Evolutionary conservation across 2,113 vertebrate species (phyloP).

Genomic region (cattle (Bos taurus)): ARS-UCD2.0 NC_037333.1:89998501-89999000

Average conservation of each 20-base stretch:
- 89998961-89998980: not conserved
- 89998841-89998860: not conserved
- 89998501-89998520: constrained; percentile 5
- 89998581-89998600: not conserved
- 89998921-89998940: not conserved
- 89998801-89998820: not conserved
- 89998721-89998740: not conserved
- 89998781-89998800: not conserved
- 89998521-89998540: not conserved
- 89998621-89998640: constrained; percentile 6
- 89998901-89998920: not conserved
- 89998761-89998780: not conserved
- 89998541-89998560: not conserved
- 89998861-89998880: not conserved
- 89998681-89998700: not conserved
- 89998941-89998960: not conserved
- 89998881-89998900: not conserved
- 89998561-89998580: not conserved
- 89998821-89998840: not conserved
- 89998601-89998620: not conserved
- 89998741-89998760: constrained; percentile 28
- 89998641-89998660: not conserved
- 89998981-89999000: not conserved
- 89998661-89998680: not conserved
- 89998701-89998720: not conserved